These are phyloP conservation scores for Chrysochloris asiatica DNA, from an alignment of 2,113 vertebrate species.

Conservation along the genomic window DNA sequence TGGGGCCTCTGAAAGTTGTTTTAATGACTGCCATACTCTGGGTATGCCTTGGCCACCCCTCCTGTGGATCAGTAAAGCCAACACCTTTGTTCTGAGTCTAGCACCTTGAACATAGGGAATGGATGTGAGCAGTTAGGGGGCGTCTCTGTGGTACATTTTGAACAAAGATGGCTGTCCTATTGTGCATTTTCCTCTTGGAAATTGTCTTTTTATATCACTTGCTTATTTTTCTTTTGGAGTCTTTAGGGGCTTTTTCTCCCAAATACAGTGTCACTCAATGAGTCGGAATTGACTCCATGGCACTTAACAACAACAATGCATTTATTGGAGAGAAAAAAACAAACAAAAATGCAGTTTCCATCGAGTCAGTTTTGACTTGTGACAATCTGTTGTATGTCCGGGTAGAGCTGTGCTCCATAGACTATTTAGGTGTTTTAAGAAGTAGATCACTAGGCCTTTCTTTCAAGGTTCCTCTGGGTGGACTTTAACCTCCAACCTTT, in stretches of 20 bases:
- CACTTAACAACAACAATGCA: too few relatives aligned
- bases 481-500: neutral
- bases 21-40: neutral
- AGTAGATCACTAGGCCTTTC: neutral
- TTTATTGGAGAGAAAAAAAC: neutral
- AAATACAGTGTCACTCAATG: too few relatives aligned
- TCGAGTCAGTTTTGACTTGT: neutral
- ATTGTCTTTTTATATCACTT: neutral
- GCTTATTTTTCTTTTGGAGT: neutral
- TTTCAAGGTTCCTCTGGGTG: neutral
- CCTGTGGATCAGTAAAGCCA: neutral
- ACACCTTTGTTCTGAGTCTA: neutral
- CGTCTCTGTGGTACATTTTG: neutral
- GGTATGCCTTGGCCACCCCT: neutral
- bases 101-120: neutral
- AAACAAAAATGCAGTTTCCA: neutral
- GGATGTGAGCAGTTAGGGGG: neutral
- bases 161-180: neutral
- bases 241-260: neutral
- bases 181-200: neutral
- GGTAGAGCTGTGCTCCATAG: neutral
- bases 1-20: slow-evolving; percentile 29
- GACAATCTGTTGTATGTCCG: neutral
- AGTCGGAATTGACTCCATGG: too few relatives aligned
- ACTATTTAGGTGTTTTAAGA: neutral